Evolutionary conservation across 2,888 invertebrate species (phyloP).

Genomic region (Eristalinus sepulchralis): DNA sequence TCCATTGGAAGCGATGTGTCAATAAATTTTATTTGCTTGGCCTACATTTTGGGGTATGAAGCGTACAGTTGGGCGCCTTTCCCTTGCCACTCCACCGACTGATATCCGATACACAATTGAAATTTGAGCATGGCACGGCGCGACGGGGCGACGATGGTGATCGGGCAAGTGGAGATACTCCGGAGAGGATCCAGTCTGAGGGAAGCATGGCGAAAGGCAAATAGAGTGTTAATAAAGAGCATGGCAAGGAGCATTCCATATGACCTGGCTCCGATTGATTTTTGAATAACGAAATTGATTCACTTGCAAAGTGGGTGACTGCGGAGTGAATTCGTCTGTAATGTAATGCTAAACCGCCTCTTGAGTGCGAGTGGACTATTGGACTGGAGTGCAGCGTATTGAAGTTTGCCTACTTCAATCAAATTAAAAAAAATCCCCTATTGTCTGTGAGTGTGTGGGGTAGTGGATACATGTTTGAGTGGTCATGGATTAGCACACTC

Average conservation of each 20-base stretch:
- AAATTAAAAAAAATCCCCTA: background rate
- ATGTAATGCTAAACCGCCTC: background rate
- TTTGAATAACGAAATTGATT: slow-evolving; percentile 41
- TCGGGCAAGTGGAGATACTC: background rate
- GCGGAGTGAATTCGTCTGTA: background rate
- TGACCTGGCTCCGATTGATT: slow-evolving; percentile 43
- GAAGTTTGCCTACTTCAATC: background rate
- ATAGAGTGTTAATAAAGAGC: slow-evolving; percentile 47
- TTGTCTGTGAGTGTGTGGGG: too few relatives aligned
- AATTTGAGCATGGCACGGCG: slow-evolving; percentile 32
- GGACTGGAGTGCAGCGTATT: background rate
- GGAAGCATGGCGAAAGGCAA: slow-evolving; percentile 18
- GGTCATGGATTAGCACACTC: background rate
- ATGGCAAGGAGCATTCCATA: slow-evolving; percentile 1
- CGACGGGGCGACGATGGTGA: background rate
- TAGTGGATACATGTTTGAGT: background rate
- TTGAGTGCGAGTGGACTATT: background rate
- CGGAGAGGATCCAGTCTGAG: background rate
- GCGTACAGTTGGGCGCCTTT: slow-evolving; percentile 5
- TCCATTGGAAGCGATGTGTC: slow-evolving; percentile 39
- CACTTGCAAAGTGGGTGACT: slow-evolving; percentile 2
- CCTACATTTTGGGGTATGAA: slow-evolving; percentile 30
- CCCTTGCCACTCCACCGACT: background rate
- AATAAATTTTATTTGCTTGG: slow-evolving; percentile 60
- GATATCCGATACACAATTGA: slow-evolving; percentile 53